Conservation (phyloP, 2,888 invertebrate genomes). For the Rhingia rostrata region DNA sequence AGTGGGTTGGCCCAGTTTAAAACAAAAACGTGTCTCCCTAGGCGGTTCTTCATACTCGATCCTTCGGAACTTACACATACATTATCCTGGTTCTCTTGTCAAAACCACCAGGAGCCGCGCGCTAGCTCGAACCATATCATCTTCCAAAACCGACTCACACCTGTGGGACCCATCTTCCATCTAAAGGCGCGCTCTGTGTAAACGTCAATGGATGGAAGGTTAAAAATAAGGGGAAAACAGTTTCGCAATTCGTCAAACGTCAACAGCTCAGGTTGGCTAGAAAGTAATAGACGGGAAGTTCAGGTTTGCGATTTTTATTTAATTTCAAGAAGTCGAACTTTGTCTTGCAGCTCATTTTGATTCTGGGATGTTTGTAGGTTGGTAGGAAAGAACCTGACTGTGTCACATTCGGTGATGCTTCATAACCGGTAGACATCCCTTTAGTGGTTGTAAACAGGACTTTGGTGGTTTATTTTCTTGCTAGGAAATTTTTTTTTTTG, state of each 20-base stretch:
- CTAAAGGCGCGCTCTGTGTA: too few species aligned
- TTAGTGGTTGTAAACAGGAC: slow-evolving; percentile 49
- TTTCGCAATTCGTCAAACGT: slow-evolving; percentile 53
- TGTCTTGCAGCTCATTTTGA: background rate
- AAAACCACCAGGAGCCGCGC: too few species aligned
- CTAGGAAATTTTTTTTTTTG: slow-evolving; percentile 34
- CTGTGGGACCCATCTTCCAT: too few species aligned
- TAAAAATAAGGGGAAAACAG: background rate
- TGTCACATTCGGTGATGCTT: too few species aligned
- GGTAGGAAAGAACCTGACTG: background rate
- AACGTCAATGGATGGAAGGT: background rate
- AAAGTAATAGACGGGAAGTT: background rate
- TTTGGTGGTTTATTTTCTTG: slow-evolving; percentile 45
- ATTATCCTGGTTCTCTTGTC: background rate
- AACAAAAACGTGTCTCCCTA: background rate
- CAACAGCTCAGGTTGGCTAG: slow-evolving; percentile 20
- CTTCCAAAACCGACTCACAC: too few species aligned
- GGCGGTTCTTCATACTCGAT: slow-evolving; percentile 20
- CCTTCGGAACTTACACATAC: slow-evolving; percentile 25
- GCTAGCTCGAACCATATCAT: too few species aligned
- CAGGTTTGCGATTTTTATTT: slow-evolving; percentile 9
- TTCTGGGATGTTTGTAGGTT: slow-evolving; percentile 27
- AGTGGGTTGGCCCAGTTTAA: too few species aligned
- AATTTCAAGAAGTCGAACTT: slow-evolving; percentile 7
- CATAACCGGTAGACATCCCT: slow-evolving; percentile 7